phyloP scores from a whole-genome alignment of 2,797 vertebrate species.

The Megaceryle alcyon region DNA sequence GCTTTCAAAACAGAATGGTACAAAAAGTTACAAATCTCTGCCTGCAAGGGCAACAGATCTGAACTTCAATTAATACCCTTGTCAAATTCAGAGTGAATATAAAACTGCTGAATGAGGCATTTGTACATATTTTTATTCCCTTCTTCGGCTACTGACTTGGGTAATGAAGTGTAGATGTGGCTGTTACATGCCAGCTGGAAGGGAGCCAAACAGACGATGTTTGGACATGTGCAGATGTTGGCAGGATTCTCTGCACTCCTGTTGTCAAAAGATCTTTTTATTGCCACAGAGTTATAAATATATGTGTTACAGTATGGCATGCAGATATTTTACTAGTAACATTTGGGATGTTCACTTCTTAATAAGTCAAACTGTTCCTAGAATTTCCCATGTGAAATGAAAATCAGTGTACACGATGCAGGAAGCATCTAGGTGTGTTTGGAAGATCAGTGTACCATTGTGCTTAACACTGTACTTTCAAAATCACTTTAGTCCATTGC shows the following conservation, averaged over 20 bases:
- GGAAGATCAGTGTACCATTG: not conserved
- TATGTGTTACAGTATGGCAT: slow-evolving; percentile 37
- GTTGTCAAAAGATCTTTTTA: slow-evolving; percentile 76
- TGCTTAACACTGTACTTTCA: not conserved
- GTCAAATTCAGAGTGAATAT: slow-evolving; percentile 22
- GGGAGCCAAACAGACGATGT: slow-evolving; percentile 66
- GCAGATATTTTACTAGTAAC: not conserved
- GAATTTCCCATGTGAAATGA: not conserved
- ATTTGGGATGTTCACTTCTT: not conserved
- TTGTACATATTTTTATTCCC: slow-evolving; percentile 58
- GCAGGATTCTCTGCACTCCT: slow-evolving; percentile 65
- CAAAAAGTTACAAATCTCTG: not conserved
- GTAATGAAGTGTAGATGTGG: slow-evolving; percentile 71
- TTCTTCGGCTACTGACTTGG: slow-evolving; percentile 39
- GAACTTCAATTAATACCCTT: slow-evolving; percentile 53
- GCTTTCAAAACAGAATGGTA: not conserved
- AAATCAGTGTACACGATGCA: not conserved
- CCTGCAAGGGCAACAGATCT: slow-evolving; percentile 23
- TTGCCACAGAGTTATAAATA: slow-evolving; percentile 65
- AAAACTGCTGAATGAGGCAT: slow-evolving; percentile 56
- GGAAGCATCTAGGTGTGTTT: not conserved
- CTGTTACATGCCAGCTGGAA: slow-evolving; percentile 69
- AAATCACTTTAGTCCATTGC: not conserved
- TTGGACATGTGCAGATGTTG: slow-evolving; percentile 77
- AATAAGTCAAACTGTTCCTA: not conserved